Evolutionary conservation across 2,797 vertebrate genomes (phyloP), one percentile per base, ranked within the genome.

Genomic region (Molothrus ater): DNA sequence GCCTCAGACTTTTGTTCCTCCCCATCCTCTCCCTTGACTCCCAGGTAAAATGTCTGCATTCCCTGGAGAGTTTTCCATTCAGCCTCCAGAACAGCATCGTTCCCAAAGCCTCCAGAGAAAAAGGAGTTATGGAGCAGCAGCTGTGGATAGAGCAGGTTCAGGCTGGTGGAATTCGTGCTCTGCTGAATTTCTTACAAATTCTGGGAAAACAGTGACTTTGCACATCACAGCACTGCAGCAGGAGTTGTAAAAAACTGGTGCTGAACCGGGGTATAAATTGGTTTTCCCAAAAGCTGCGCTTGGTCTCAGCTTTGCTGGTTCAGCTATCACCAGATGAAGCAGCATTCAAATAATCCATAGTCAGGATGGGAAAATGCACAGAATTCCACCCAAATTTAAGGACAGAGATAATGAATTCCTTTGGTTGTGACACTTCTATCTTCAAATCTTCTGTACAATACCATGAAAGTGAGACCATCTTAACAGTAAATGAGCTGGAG

Each of bases 401-500:
- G 38, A 15, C 48, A 34, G 1, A 17, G 50, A 18, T n/a, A 80
- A 56, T 40, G 11, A 70, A 63, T 54, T 70, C 57, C 48, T 63
- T 48, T 40, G 57, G 48, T 63, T 26, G 84, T 34, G 84, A 56
- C 31, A 51, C 50, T 88, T 70, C 71, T 38, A 18, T 34, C 56
- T 68, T 32, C 32, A 20, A 45, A 43, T 28, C 57, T 54, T 59
- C 53, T 34, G 47, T n/a, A 43, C 51, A 86, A 32, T 26, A 13
- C 1, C 51, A 31, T 4, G 24, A 66, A 90, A 89, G 66, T 9
- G 70, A 86, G 40, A 48, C 13, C 69, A 51, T 57, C 70, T 68
- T 64, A n/a, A 93, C 78, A 73, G 15, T 32, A 80, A 89, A 86
- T 48, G 50, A 91, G 69, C 63, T 91, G 34, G 29, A 78, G 86